Evolutionary conservation across 2,888 invertebrate genomes (phyloP).

Genomic region (Agrochola circellaris): DNA sequence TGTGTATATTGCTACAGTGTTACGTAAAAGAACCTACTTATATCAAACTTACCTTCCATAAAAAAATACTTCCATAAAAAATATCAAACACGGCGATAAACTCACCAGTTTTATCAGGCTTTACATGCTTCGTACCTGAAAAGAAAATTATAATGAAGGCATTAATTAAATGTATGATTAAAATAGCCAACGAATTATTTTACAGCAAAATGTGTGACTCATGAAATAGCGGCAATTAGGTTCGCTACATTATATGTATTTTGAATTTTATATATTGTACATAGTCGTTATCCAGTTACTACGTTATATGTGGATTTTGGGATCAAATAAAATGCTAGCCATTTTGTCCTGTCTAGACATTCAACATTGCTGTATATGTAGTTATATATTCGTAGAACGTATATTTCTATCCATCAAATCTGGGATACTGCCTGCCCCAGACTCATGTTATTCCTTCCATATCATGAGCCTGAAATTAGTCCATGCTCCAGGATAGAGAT

Average conservation of each 20-base stretch:
- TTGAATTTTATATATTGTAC: slow-evolving; percentile 8
- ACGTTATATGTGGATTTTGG: slow-evolving; percentile 20
- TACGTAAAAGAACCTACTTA: neutral
- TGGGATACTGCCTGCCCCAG: neutral
- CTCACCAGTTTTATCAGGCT: slow-evolving; percentile 62
- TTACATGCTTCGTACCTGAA: slow-evolving; percentile 69
- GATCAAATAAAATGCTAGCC: slow-evolving; percentile 38
- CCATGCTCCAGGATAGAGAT: neutral
- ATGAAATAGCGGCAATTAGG: slow-evolving; percentile 34
- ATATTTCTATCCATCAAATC: neutral
- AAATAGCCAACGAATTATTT: slow-evolving; percentile 24
- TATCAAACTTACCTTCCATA: neutral
- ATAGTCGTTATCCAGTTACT: slow-evolving; percentile 3
- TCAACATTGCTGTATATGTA: slow-evolving; percentile 5
- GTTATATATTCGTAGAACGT: slow-evolving; percentile 5
- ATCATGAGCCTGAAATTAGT: neutral
- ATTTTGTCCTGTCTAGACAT: slow-evolving; percentile 49
- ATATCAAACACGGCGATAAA: slow-evolving; percentile 23
- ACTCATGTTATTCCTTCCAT: neutral
- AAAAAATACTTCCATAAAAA: slow-evolving; percentile 1
- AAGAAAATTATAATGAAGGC: slow-evolving; percentile 35
- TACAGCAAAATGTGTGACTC: slow-evolving; percentile 22
- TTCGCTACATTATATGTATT: neutral
- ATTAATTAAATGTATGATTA: slow-evolving; percentile 23
- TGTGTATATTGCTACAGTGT: slow-evolving; percentile 8